Evolutionary conservation across 2,888 invertebrate species (phyloP), one percentile per base, ranked within the genome.

Genomic region (Hedychridium roseum): DNA sequence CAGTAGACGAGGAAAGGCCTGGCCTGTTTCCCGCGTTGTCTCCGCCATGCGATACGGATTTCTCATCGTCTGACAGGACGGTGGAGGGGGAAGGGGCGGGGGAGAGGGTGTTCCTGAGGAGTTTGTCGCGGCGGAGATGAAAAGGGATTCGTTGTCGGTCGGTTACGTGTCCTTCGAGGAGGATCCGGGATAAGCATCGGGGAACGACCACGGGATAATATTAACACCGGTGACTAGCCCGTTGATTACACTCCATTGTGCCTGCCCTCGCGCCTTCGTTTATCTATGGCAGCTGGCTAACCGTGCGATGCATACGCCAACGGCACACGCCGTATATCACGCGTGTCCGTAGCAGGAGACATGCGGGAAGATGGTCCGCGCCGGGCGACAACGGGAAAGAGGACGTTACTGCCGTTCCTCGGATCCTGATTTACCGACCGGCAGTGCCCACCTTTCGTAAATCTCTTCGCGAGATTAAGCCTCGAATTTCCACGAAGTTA

Each of bases 181-280:
- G 63, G 57, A 64, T 60, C 45, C 49, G 57, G 57, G 70, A 68
- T 69, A 68, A 68, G 63, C 66, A 62, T 60, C 60, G 57, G 62
- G 69, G 68, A n/a, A 70, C 66, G 64, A 68, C 63, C 62, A 60
- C 68, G 60, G 60, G 60, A 65, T 66, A 68, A 70, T 69, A 68
- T 68, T 66, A 70, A 69, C 68, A 60, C 60, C 60, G 59, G 55
- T 59, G 60, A 56, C 60, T 53, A 63, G 56, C 53, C 54, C 68
- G 72, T 70, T 72, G 70, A 73, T 73, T 70, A 70, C 67, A 66
- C 65, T 65, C 69, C 54, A 73, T 73, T 72, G 71, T 70, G 60
- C 61, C 50, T 53, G n/a, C 57, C 58, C 58, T 64, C 59, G 60
- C 71, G 64, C 65, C 70, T 71, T 71, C 50, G 68, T 60, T 70